Percentiles rank a stretch among this genome's conserved stretches.
These are phyloP conservation scores for Lophura nycthemera DNA, from an alignment of 2,113 vertebrate genomes.

Conservation along the genomic window DNA sequence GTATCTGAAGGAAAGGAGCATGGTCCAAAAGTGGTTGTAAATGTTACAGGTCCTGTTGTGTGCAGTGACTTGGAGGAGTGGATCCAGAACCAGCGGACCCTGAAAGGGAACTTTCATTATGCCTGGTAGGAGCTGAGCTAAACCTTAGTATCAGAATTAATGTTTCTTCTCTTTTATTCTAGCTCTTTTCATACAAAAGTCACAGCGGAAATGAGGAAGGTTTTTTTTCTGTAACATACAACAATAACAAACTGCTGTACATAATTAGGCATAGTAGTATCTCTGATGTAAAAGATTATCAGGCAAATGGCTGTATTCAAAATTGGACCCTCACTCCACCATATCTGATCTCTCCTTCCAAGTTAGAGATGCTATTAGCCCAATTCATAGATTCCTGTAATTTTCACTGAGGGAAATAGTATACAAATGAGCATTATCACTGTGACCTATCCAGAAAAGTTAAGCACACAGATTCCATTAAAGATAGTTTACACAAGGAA, in stretches of 20 bases:
- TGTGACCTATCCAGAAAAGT: conserved; percentile 13
- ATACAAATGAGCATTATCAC: neutral
- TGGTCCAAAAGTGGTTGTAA: neutral
- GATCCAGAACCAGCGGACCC: neutral
- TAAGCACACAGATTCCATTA: conserved; percentile 4
- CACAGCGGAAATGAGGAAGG: neutral
- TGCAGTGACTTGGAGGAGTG: fast-evolving
- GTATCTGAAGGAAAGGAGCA: neutral
- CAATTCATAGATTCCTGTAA: neutral
- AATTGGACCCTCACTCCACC: neutral
- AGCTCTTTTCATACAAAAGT: neutral
- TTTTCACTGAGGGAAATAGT: conserved; percentile 22
- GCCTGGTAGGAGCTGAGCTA: neutral
- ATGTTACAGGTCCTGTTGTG: neutral
- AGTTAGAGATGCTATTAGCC: neutral
- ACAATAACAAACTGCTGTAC: neutral
- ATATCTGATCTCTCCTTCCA: neutral
- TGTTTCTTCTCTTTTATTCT: neutral
- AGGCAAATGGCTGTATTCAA: neutral
- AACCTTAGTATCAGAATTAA: neutral
- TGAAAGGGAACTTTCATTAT: fast-evolving
- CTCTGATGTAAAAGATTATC: conserved; percentile 1
- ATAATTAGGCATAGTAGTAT: neutral
- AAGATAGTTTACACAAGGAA: conserved; percentile 41
- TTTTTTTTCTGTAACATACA: neutral